Evolutionary conservation across 2,888 invertebrate genomes (phyloP).

Genomic region (Eupithecia pulchellata): DNA sequence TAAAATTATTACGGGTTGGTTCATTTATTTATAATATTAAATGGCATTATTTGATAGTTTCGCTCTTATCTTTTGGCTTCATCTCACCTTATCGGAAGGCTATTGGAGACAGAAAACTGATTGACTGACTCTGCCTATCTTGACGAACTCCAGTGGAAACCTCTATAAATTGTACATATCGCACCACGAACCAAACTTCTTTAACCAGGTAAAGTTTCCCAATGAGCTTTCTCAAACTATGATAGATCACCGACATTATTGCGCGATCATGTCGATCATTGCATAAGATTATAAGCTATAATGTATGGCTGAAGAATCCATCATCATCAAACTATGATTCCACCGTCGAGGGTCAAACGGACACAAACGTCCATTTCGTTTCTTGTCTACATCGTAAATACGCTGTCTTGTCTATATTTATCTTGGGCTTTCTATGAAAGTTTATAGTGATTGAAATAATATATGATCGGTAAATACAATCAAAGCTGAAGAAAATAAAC

Average conservation of each 20-base stretch:
- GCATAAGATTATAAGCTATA: slow-evolving; percentile 46
- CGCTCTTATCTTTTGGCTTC: background rate
- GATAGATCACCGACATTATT: slow-evolving; percentile 53
- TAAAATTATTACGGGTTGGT: too few species aligned
- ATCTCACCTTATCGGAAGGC: background rate
- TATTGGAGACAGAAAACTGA: background rate
- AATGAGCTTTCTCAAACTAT: slow-evolving; percentile 38
- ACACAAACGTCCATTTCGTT: slow-evolving; percentile 23
- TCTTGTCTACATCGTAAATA: slow-evolving; percentile 15
- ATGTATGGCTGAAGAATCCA: slow-evolving; percentile 49
- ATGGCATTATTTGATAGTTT: too few species aligned
- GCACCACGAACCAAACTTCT: background rate
- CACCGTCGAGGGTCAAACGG: slow-evolving; percentile 49
- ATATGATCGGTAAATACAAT: background rate
- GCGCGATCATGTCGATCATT: slow-evolving; percentile 53
- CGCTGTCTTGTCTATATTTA: slow-evolving; percentile 12
- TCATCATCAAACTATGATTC: slow-evolving; percentile 49
- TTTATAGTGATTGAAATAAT: slow-evolving; percentile 8
- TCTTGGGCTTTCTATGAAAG: slow-evolving; percentile 11
- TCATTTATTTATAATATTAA: background rate
- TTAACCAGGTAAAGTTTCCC: slow-evolving; percentile 28
- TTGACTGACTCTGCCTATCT: background rate
- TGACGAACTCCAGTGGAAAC: background rate
- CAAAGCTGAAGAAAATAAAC: background rate
- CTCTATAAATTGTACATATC: background rate